These are phyloP conservation scores for Chelonoidis abingdonii DNA, from an alignment of 2,113 vertebrate species.

Conservation along the genomic window DNA sequence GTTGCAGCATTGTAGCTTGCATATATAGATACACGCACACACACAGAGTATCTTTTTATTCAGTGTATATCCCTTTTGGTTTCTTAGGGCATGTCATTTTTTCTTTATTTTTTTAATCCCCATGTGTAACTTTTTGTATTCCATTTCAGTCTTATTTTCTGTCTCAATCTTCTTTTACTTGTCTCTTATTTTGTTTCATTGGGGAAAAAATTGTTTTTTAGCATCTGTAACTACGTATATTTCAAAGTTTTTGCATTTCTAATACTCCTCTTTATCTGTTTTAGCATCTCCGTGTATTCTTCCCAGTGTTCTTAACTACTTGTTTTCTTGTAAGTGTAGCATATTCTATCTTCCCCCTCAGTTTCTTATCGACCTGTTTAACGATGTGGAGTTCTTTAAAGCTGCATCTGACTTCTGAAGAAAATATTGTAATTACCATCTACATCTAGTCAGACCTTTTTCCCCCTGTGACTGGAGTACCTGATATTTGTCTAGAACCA, in stretches of 20 bases:
- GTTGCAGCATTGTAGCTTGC: background rate
- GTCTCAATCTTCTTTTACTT: background rate
- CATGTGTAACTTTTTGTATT: background rate
- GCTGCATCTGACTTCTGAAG: constrained; percentile 43
- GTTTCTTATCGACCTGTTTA: constrained; percentile 49
- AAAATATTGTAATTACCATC: constrained; percentile 26
- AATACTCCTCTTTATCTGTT: constrained; percentile 64
- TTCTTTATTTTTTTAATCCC: constrained; percentile 23
- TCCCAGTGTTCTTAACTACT: constrained; percentile 70
- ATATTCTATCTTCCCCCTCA: constrained; percentile 44
- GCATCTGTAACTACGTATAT: constrained; percentile 54
- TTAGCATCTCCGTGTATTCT: constrained; percentile 70
- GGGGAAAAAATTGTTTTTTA: constrained; percentile 52
- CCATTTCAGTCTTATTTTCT: constrained; percentile 23
- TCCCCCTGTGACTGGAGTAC: background rate
- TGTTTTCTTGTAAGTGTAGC: constrained; percentile 73
- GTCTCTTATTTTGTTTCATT: background rate
- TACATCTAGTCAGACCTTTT: background rate
- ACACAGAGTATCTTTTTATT: background rate
- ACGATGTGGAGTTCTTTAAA: constrained; percentile 19
- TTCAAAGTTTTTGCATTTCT: constrained; percentile 60
- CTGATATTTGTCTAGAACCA: constrained; percentile 13
- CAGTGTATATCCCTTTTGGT: constrained; percentile 1
- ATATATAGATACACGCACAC: too few relatives aligned
- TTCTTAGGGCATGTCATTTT: constrained; percentile 2